Conservation (phyloP, 2,113 vertebrate genomes). For the Eurypyga helias region DNA sequence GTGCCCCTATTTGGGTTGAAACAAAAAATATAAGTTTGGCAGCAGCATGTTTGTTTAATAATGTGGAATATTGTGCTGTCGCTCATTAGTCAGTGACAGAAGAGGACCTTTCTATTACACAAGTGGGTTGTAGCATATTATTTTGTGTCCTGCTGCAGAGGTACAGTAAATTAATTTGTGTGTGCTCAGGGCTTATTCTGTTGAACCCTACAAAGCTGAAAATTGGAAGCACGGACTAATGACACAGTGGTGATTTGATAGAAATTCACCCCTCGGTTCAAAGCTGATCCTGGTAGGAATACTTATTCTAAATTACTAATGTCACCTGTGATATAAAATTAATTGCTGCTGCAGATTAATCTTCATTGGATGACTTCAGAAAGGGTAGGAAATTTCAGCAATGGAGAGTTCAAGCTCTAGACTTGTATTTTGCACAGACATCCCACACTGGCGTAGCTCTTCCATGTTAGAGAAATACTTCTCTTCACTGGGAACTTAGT, state of each 20-base stretch:
- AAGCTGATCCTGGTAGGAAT: not conserved
- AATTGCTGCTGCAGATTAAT: slow-evolving; percentile 2
- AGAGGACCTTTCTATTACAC: not conserved
- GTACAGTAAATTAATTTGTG: not conserved
- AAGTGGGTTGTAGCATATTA: not conserved
- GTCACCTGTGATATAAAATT: not conserved
- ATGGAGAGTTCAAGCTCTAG: not conserved
- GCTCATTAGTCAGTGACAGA: not conserved
- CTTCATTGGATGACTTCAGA: not conserved
- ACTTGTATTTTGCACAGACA: not conserved
- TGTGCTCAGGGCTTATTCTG: not conserved
- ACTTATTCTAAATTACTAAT: not conserved
- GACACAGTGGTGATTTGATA: not conserved
- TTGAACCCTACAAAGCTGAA: not conserved
- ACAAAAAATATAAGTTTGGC: not conserved
- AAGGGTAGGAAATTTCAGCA: not conserved
- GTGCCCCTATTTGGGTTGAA: fast-evolving
- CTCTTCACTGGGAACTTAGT: not conserved
- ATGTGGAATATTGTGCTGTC: not conserved
- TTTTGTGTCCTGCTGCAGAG: not conserved
- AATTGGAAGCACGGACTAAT: not conserved
- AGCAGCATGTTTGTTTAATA: not conserved
- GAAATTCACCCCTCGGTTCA: not conserved
- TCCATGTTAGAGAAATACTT: not conserved
- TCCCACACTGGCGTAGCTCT: fast-evolving